phyloP scores from a whole-genome alignment of 2,797 vertebrate species.

The Cossypha dichroa region DNA sequence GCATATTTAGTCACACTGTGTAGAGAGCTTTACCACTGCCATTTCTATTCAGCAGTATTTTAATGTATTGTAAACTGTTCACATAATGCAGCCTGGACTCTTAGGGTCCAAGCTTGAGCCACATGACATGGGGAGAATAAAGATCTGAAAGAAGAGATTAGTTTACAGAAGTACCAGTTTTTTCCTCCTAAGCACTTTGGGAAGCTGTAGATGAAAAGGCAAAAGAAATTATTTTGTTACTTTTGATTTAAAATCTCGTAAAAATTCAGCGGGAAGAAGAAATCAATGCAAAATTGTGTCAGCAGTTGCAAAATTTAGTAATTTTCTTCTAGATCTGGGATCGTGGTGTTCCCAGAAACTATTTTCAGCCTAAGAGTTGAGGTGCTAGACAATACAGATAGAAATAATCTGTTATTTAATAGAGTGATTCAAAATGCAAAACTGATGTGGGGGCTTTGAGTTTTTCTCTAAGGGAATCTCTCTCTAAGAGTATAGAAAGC shows the following conservation, averaged over 20 bases:
- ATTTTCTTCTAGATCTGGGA: not conserved
- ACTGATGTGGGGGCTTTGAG: not conserved
- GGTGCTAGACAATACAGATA: not conserved
- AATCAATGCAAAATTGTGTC: not conserved
- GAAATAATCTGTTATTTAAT: not conserved
- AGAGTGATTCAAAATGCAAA: not conserved
- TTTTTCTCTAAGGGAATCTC: not conserved
- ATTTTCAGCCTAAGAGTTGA: not conserved
- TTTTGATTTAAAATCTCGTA: rapidly evolving
- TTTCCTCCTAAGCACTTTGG: not conserved
- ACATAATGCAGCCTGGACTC: not conserved
- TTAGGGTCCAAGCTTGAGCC: not conserved
- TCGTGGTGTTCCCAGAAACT: not conserved
- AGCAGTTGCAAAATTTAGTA: not conserved
- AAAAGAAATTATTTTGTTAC: not conserved
- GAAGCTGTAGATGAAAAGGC: not conserved
- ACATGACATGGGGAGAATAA: not conserved
- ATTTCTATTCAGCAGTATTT: not conserved
- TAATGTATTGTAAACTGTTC: not conserved
- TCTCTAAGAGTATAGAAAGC: not conserved
- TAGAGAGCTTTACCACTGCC: not conserved
- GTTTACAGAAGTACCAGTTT: not conserved
- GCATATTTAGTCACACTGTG: rapidly evolving
- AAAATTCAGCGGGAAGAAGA: not conserved
- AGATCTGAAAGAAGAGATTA: not conserved